Percentiles rank a stretch among this genome's conserved stretches.
These are phyloP conservation scores for Phaethon lepturus DNA, from an alignment of 2,113 vertebrate species.

Conservation along the genomic window DNA sequence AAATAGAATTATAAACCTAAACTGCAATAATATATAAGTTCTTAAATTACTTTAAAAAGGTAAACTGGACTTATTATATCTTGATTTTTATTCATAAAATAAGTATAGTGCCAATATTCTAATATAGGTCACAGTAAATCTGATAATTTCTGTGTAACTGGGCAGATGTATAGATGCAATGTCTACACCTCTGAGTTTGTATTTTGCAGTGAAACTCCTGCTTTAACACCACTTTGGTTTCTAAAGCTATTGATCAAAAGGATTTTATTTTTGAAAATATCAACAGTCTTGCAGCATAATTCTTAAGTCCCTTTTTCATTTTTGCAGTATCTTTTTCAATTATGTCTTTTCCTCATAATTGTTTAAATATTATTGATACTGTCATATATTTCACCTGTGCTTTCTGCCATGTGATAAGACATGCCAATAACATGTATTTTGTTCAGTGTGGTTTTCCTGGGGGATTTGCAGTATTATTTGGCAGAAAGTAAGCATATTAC, in stretches of 20 bases:
- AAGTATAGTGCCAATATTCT: background rate
- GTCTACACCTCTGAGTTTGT: background rate
- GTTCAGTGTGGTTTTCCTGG: background rate
- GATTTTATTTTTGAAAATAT: background rate
- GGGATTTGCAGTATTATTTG: background rate
- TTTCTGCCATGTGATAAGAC: background rate
- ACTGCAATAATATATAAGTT: background rate
- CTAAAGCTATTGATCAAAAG: background rate
- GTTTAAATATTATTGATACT: background rate
- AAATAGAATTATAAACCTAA: slow-evolving; percentile 44
- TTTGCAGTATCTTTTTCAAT: background rate
- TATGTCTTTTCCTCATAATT: background rate
- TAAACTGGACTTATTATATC: slow-evolving; percentile 23
- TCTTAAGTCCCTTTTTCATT: background rate
- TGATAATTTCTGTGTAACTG: background rate
- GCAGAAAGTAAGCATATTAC: background rate
- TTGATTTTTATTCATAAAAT: slow-evolving; percentile 36
- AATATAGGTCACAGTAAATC: background rate
- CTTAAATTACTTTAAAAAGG: background rate
- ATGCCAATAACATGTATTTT: background rate
- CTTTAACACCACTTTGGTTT: background rate
- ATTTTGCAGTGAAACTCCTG: background rate
- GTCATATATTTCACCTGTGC: background rate
- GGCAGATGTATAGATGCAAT: background rate
- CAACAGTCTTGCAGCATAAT: background rate